Base-by-base conservation (phyloP, 2,113 vertebrate species). In the Platysteira castanea region DNA sequence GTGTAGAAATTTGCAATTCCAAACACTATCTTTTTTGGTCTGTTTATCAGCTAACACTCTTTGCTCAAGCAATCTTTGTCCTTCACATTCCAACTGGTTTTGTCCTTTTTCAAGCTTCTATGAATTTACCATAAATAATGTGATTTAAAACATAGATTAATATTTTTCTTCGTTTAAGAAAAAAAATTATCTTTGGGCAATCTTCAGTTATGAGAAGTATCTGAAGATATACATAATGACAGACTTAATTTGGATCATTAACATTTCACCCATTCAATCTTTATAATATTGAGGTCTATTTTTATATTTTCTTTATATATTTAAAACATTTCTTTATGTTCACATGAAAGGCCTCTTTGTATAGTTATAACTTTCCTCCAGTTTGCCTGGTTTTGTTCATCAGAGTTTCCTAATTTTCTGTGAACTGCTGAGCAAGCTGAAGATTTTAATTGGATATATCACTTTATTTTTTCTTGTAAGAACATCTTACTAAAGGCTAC, bases 1-100 rank as follows among this genome's bases (percentile, higher is more conserved):
- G 37, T 82, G 91, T 78, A 79, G 94, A 92, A 97, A 97, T 97
- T 95, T 97, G 94, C 93, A 97, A 97, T 96, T 96, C 93, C 94
- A 97, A 96, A 97, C 87, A 85, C 81, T 91, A 47, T 83, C 79
- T 84, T 91, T 96, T 96, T 96, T 94, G 60, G 89, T 95, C 94
- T 93, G 91, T 97, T 97, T 97, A 97, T 97, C 94, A 93, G 93
- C 91, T 93, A 95, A 52, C 80, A 41, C n/a, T 92, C 91, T 93
- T 96, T 91, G 77, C 80, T 95, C 73, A 92, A 91, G 95, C 80
- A 93, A 60, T 95, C 94, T 95, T 89, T 95, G 96, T n/a, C 96
- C 96, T 97, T 96, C 94, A 96, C 80, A 89, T 95, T 89, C 69
- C 90, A 84, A 53, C 57, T 94, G 73, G 41, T 75, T 92, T 96